These are phyloP conservation scores for Polyploca ridens DNA, from an alignment of 2,888 invertebrate species.

Conservation along the genomic window DNA sequence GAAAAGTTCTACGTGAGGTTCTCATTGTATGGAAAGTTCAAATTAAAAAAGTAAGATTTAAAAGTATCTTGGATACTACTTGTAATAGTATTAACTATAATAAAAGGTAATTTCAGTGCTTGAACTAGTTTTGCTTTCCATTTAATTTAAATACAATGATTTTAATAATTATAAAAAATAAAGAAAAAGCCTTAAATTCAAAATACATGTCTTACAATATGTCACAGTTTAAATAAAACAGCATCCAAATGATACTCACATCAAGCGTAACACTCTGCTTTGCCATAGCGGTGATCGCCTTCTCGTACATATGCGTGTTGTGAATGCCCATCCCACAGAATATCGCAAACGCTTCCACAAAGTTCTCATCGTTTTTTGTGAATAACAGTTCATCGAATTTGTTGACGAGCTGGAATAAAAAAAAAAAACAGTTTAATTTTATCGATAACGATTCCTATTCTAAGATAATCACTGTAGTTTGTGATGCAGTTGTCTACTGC, in stretches of 20 bases:
- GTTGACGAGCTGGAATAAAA: constrained; percentile 90
- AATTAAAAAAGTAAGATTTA: neutral
- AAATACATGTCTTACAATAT: neutral
- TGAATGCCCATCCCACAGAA: constrained; percentile 99
- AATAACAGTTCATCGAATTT: constrained; percentile 96
- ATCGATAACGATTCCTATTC: neutral
- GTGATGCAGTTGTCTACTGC: neutral
- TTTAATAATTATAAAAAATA: neutral
- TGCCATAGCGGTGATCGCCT: constrained; percentile 97
- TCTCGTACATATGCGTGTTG: constrained; percentile 98
- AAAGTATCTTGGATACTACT: too few species aligned
- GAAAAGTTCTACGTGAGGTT: neutral
- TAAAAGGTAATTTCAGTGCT: too few species aligned
- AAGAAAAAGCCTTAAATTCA: neutral
- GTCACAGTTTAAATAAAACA: neutral
- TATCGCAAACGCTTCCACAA: constrained; percentile 98
- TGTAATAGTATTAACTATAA: too few species aligned
- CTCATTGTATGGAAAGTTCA: neutral
- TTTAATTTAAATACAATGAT: too few species aligned
- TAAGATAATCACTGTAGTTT: neutral
- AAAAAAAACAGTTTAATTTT: constrained; percentile 12
- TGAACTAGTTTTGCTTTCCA: neutral
- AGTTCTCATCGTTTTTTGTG: constrained; percentile 98
- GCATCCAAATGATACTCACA: constrained; percentile 74
- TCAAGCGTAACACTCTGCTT: constrained; percentile 98